These are phyloP conservation scores for Babyrousa celebensis DNA, from an alignment of 2,797 vertebrate genomes.

Conservation along the genomic window DNA sequence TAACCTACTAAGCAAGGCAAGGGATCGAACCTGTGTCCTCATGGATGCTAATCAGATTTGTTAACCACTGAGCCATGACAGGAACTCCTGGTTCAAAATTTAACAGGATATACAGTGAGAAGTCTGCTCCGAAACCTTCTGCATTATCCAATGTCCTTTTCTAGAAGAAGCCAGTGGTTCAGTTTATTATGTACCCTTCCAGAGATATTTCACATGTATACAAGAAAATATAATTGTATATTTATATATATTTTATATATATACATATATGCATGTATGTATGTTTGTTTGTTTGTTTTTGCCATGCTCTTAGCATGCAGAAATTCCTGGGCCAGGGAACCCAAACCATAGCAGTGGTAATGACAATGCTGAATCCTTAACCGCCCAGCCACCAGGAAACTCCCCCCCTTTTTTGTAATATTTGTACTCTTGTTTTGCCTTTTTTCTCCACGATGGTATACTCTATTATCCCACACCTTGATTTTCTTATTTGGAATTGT, in stretches of 20 bases:
- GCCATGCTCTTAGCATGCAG: too few species aligned
- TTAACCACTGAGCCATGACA: too few species aligned
- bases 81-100: slow-evolving; percentile 34
- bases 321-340: too few species aligned
- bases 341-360: too few species aligned
- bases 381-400: too few species aligned
- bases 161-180: slow-evolving; percentile 33
- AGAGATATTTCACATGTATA: background rate
- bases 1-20: too few species aligned
- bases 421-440: background rate
- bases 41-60: too few species aligned
- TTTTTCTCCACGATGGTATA: background rate
- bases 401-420: too few species aligned
- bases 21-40: too few species aligned
- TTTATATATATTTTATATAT: background rate
- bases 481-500: slow-evolving; percentile 51
- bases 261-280: too few species aligned
- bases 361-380: too few species aligned
- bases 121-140: background rate
- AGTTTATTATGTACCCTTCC: background rate
- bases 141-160: background rate
- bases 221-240: background rate
- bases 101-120: background rate
- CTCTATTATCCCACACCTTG: background rate
- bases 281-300: too few species aligned